Evolutionary conservation across 2,113 vertebrate species (phyloP).

Genomic region (Xiphophorus couchianus): DNA sequence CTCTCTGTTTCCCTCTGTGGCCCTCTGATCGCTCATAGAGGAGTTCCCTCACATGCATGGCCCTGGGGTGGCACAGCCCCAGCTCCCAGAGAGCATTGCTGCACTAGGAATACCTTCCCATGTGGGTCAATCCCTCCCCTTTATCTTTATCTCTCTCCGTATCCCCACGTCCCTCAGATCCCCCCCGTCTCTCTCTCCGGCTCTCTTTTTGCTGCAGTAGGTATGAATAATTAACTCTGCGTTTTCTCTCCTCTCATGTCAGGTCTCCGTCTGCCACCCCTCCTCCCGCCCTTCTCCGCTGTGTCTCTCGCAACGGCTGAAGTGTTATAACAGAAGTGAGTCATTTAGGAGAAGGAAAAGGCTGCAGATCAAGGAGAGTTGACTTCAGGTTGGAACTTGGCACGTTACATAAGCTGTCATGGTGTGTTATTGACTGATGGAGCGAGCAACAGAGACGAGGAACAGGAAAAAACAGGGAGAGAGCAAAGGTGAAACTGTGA

Average conservation of each 20-base stretch:
- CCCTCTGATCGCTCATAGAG: constrained; percentile 51
- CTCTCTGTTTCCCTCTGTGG: constrained; percentile 25
- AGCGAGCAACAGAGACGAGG: constrained; percentile 30
- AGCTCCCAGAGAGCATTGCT: constrained; percentile 62
- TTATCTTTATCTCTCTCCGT: constrained; percentile 27
- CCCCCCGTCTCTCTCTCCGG: constrained; percentile 23
- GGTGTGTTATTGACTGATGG: constrained; percentile 70
- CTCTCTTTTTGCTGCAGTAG: constrained; percentile 64
- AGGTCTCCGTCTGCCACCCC: constrained; percentile 70
- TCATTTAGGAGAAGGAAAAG: constrained; percentile 78
- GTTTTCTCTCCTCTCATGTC: constrained; percentile 72
- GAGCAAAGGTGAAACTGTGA: constrained; percentile 52
- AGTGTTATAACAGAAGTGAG: constrained; percentile 80
- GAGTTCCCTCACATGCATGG: constrained; percentile 67
- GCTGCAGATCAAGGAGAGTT: constrained; percentile 73
- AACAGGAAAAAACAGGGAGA: constrained; percentile 30
- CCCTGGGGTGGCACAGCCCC: constrained; percentile 56
- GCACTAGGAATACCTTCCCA: constrained; percentile 66
- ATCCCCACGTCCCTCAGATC: neutral
- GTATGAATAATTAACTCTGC: constrained; percentile 79
- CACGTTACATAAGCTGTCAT: constrained; percentile 78
- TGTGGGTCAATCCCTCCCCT: constrained; percentile 61
- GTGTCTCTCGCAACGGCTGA: constrained; percentile 72
- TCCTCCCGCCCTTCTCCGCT: constrained; percentile 52
- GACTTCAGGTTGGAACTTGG: constrained; percentile 75